A percentile compares a stretch with the other conserved stretches of the same genome.
Conservation (phyloP, 2,888 invertebrate genomes). For the Ennomos erosarius region DNA sequence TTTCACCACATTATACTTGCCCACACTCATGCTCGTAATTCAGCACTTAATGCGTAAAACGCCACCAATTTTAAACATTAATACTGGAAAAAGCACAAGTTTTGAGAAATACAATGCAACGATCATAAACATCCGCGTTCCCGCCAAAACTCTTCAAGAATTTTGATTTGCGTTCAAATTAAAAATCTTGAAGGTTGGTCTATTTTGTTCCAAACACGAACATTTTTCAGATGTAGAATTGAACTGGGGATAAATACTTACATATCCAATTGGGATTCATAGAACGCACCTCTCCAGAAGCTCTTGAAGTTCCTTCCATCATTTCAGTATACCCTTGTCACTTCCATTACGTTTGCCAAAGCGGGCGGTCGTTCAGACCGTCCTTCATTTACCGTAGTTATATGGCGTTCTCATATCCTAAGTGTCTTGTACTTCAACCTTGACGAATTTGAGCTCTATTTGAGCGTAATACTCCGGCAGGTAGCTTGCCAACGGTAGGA, state of each 20-base stretch:
- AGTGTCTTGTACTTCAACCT: slow-evolving; percentile 65
- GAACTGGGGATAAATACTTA: slow-evolving; percentile 63
- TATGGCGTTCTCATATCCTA: slow-evolving; percentile 76
- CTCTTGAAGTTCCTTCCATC: slow-evolving; percentile 77
- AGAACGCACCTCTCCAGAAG: slow-evolving; percentile 70
- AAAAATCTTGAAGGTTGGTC: too few species aligned
- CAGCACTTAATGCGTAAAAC: too few species aligned
- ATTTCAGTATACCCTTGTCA: slow-evolving; percentile 81
- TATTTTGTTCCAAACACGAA: slow-evolving; percentile 37
- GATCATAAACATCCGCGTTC: too few species aligned
- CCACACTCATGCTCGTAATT: too few species aligned
- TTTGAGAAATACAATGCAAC: too few species aligned
- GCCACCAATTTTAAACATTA: too few species aligned
- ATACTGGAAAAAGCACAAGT: too few species aligned
- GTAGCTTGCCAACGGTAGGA: too few species aligned
- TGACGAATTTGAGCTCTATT: slow-evolving; percentile 55
- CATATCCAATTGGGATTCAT: slow-evolving; percentile 62
- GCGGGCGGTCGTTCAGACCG: slow-evolving; percentile 66
- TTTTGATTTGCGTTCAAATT: too few species aligned
- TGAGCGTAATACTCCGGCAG: slow-evolving; percentile 33
- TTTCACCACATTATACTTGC: too few species aligned
- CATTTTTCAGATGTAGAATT: slow-evolving; percentile 56
- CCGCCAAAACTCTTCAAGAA: too few species aligned
- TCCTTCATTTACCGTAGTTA: slow-evolving; percentile 79
- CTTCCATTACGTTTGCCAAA: slow-evolving; percentile 75